phyloP scores from a whole-genome alignment of 1,140 invertebrate species.

The Helicoverpa armigera region DNA sequence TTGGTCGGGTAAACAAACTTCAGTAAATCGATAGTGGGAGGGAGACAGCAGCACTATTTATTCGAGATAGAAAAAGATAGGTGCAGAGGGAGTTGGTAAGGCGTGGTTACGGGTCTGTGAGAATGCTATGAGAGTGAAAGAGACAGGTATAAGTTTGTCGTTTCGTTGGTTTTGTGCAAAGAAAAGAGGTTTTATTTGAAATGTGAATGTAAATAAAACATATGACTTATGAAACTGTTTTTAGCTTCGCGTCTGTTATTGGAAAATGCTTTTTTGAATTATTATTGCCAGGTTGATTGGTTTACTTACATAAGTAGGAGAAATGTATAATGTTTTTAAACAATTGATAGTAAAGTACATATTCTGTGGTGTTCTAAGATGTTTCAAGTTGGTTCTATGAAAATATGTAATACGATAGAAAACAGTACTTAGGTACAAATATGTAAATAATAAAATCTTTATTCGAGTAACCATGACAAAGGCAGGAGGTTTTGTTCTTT shows the following conservation, averaged over 20 bases:
- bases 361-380: too few species aligned
- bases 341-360: background rate
- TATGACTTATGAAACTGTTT: constrained; percentile 48
- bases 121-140: constrained; percentile 50
- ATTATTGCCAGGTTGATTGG: background rate
- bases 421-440: too few species aligned
- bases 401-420: too few species aligned
- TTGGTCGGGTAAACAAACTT: constrained; percentile 74
- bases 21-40: constrained; percentile 75
- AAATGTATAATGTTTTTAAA: constrained; percentile 4
- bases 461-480: too few species aligned
- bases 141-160: constrained; percentile 53
- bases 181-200: constrained; percentile 53
- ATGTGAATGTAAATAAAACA: constrained; percentile 57
- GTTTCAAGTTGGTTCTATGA: too few species aligned
- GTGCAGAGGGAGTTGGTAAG: constrained; percentile 55
- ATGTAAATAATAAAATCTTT: too few species aligned
- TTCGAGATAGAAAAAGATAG: constrained; percentile 58
- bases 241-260: constrained; percentile 33
- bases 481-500: too few species aligned
- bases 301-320: constrained; percentile 12
- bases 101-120: constrained; percentile 57
- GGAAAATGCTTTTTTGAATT: constrained; percentile 31
- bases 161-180: background rate
- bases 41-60: constrained; percentile 55